Percentiles rank a stretch among this genome's conserved stretches.
Conservation (phyloP, 2,888 invertebrate species). For the Mesorhabditis sp. region DNA sequence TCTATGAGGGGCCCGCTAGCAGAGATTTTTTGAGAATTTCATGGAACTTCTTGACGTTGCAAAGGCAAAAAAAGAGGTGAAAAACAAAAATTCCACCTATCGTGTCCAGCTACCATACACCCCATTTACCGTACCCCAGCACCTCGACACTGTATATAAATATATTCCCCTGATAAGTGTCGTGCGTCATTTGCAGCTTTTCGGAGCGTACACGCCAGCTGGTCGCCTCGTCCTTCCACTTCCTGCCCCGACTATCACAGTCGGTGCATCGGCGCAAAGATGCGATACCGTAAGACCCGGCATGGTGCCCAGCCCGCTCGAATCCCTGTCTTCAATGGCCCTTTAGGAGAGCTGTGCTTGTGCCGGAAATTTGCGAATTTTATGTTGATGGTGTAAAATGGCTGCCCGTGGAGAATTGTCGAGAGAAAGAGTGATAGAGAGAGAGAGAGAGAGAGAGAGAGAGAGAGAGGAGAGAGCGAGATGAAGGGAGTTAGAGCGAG, state of each 20-base stretch:
- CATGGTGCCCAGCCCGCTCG: neutral
- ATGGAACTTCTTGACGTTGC: too few species aligned
- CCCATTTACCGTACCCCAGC: neutral
- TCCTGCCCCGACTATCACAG: conserved; percentile 42
- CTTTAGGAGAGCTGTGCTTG: too few species aligned
- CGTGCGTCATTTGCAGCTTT: conserved; percentile 22
- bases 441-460: too few species aligned
- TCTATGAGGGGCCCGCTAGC: too few species aligned
- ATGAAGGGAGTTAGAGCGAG: too few species aligned
- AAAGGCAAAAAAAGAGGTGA: neutral
- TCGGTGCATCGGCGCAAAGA: conserved; percentile 41
- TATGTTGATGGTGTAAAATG: too few species aligned
- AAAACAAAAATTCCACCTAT: neutral
- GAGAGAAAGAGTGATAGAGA: too few species aligned
- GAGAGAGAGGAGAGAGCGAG: too few species aligned
- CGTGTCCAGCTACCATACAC: neutral
- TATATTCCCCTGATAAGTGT: neutral
- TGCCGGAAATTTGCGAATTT: too few species aligned
- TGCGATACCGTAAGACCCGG: conserved; percentile 37
- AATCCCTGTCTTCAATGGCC: too few species aligned
- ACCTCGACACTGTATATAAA: neutral
- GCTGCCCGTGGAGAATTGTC: too few species aligned
- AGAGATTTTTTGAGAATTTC: too few species aligned
- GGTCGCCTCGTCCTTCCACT: conserved; percentile 38
- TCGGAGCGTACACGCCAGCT: conserved; percentile 42